Evolutionary conservation across 2,113 vertebrate genomes (phyloP).

Genomic region (Podarcis muralis): DNA sequence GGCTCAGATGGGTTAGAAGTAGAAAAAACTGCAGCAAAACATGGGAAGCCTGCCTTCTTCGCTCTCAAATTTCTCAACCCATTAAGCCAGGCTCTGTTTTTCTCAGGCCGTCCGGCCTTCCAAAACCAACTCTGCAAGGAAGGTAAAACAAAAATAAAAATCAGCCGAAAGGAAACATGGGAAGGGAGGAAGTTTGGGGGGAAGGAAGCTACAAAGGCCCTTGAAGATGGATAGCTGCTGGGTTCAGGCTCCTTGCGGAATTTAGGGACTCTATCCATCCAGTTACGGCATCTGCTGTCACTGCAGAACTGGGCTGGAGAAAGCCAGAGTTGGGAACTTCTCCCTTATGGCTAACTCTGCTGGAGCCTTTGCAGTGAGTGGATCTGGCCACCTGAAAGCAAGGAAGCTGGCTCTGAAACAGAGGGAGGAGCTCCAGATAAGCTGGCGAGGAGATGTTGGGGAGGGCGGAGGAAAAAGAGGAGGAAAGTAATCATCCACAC

Average conservation of each 20-base stretch:
- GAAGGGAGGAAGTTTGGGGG: not conserved
- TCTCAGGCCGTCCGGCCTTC: not conserved
- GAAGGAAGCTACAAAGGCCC: not conserved
- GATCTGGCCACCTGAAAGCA: not conserved
- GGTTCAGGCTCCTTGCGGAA: not conserved
- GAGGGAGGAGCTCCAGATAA: rapidly evolving
- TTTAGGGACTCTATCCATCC: not conserved
- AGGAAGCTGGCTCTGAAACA: rapidly evolving
- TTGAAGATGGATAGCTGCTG: not conserved
- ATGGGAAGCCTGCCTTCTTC: not conserved
- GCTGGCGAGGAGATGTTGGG: not conserved
- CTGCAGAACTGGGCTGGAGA: too few species aligned
- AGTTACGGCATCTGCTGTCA: not conserved
- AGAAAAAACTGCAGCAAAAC: not conserved
- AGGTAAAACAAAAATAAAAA: not conserved
- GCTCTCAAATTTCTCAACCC: rapidly evolving
- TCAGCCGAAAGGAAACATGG: not conserved
- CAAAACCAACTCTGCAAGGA: not conserved
- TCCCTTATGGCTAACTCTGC: not conserved
- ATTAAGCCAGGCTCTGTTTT: not conserved
- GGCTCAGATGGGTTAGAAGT: not conserved
- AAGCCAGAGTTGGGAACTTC: not conserved
- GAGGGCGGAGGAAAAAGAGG: not conserved
- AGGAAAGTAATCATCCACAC: rapidly evolving
- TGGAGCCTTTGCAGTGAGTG: not conserved